A percentile compares a stretch with the other conserved stretches of the same genome.
Conservation (phyloP, 1,140 invertebrate species). For the Akabosia matsudoensis region DNA sequence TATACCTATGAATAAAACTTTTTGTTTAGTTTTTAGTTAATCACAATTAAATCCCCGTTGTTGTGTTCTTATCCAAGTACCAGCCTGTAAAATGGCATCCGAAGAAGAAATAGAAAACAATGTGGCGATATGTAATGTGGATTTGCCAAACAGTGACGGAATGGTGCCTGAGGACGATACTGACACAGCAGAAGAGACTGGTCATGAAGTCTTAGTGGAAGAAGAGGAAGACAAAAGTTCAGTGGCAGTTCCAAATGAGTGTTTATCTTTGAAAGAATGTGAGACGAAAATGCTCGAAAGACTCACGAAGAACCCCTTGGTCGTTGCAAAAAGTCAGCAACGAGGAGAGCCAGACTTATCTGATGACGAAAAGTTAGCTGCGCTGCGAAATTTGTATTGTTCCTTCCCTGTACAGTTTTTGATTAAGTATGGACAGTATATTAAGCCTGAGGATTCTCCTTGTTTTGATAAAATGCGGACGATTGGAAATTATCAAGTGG, state of each 20-base stretch:
- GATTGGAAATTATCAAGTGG: conserved; percentile 58
- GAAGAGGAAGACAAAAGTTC: too few species aligned
- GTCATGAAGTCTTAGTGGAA: neutral
- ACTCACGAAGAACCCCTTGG: conserved; percentile 43
- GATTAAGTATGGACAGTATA: conserved; percentile 68
- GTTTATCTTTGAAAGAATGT: neutral
- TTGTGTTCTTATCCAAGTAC: too few species aligned
- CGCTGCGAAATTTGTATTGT: conserved; percentile 64
- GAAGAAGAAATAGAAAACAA: too few species aligned
- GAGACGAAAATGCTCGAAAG: conserved; percentile 39
- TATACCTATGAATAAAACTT: too few species aligned
- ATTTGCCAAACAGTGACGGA: too few species aligned
- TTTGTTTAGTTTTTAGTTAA: too few species aligned
- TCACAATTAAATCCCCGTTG: too few species aligned
- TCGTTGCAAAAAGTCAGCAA: conserved; percentile 72
- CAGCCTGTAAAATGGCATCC: too few species aligned
- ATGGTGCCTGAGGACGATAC: too few species aligned
- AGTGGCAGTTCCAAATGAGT: neutral
- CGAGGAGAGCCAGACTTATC: conserved; percentile 68
- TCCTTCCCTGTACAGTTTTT: conserved; percentile 68
- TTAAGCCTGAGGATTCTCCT: conserved; percentile 64
- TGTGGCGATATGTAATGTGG: too few species aligned
- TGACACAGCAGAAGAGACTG: too few species aligned
- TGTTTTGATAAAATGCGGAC: conserved; percentile 59
- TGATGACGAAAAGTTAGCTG: conserved; percentile 64